phyloP scores from a whole-genome alignment of 2,888 invertebrate genomes.

The Apamea sordens region DNA sequence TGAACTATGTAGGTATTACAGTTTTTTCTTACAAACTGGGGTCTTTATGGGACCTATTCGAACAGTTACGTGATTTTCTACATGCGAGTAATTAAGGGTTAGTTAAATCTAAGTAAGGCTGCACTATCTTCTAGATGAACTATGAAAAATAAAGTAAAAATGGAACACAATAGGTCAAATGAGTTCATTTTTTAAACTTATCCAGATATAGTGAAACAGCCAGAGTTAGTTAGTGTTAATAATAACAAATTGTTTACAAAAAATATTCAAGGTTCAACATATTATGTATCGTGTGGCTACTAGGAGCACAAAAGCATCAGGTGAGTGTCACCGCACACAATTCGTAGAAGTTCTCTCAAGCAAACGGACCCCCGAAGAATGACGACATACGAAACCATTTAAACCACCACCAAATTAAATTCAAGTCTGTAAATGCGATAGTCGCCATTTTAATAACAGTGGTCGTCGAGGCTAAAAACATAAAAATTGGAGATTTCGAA shows the following conservation, averaged over 20 bases:
- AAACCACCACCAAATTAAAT: background rate
- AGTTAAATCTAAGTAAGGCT: too few species aligned
- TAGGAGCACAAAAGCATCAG: slow-evolving; percentile 36
- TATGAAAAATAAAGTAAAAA: background rate
- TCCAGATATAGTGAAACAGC: background rate
- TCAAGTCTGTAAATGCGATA: background rate
- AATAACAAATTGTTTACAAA: background rate
- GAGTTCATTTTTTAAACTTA: background rate
- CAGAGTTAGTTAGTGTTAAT: background rate
- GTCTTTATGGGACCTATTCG: too few species aligned
- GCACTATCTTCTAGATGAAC: background rate
- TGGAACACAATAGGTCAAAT: background rate
- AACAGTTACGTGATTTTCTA: too few species aligned
- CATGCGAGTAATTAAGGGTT: too few species aligned
- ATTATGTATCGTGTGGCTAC: background rate
- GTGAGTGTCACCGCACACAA: slow-evolving; percentile 35
- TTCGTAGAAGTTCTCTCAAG: slow-evolving; percentile 38
- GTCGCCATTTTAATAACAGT: background rate
- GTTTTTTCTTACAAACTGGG: too few species aligned
- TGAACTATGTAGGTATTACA: too few species aligned
- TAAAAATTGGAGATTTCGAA: background rate
- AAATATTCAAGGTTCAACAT: background rate
- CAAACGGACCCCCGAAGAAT: background rate
- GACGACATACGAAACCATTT: too few species aligned
- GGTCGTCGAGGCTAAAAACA: background rate